Evolutionary conservation across 2,113 vertebrate species (phyloP), one percentile per base, ranked within the genome.

Genomic region (Bathybates hornii): DNA sequence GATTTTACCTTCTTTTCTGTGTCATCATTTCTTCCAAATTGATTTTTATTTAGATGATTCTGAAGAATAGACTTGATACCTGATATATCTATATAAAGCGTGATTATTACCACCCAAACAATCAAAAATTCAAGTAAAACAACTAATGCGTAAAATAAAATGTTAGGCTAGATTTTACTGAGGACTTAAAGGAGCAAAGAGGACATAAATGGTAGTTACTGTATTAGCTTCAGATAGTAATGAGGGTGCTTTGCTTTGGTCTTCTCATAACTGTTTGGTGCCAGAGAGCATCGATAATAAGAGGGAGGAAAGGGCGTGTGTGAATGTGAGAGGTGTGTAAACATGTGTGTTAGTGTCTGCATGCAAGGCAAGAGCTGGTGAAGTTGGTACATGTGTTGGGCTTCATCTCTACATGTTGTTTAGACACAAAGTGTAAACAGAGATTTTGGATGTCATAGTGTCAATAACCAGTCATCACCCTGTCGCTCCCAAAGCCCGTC

Each of bases 261-360:
- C 85, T 83, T 41, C 68, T 86, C 38, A 52, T 21, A 87, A 85
- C 50, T 86, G 84, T 57, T 89, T 86, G 85, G 91, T 81, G 88
- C 90, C 91, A 82, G 80, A 76, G 89, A 86, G 68, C 66, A 54
- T n/a, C 48, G 81, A 85, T 93, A 93, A 94, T 93, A 87, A 91
- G 85, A 93, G 92, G 86, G 86, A 92, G 83, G 80, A 63, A 71
- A 50, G 56, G 90, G 66, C 43, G 43, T 83, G 87, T 84, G 38
- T 68, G 80, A 45, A 41, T 82, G 38, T 54, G 80, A 45, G 54
- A 81, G 80, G 5, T 43, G 89, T 66, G 57, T 76, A 50, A n/a
- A 38, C 16, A 17, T 11, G 36, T 59, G 63, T 38, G 81, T 90
- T 48, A 66, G 38, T 10, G 76, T 87, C 38, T 91, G 88, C 27